Base-by-base conservation (phyloP, 2,113 vertebrate genomes). In the Dasyurus viverrinus region DNA sequence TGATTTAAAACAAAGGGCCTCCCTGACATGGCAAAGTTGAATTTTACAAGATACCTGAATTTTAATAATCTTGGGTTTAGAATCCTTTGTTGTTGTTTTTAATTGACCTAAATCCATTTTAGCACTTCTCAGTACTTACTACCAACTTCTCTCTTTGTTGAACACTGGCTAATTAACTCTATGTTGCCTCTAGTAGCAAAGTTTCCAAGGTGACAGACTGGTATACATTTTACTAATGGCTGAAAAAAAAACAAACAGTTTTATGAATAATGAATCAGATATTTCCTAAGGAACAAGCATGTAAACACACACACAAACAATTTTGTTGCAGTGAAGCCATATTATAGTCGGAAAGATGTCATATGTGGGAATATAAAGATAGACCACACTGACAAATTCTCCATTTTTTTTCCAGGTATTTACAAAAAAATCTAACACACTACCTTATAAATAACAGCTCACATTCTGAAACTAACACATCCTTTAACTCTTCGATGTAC, bases 231-330 rank as follows among this genome's bases (percentile, higher is more conserved):
- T 92, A 96, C 93, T 92, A 95, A 93, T 94, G 7, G 3, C 94
- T 97, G 96, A 92, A 97, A 95, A 92, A 92, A 50, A 50, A 50
- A 50, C 47, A 97, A 95, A 96, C 47, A 90, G 47, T 91, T 90
- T 60, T 92, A 95, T 76, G n/a, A 96, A 95, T 93, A 97, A 95
- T 60, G 94, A 92, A 97, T 91, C 50, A 76, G 91, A 89, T 89
- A 94, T 57, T 30, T 92, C 53, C 53, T 84, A 94, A 96, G 92
- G 92, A 52, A 91, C 47, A 94, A 53, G 12, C 53, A 90, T n/a
- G 52, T 36, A 9, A 8, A 11, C 11, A 92, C 26, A 57, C 8
- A 76, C 36, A 76, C 36, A 42, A 6, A 42, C n/a, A 84, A 42
- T 84, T 84, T 84, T 84, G 68, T 84, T 84, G 7, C 36, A 19